Base-by-base conservation (phyloP, 1,140 invertebrate species). In the Brachionus rotundiformis region DNA sequence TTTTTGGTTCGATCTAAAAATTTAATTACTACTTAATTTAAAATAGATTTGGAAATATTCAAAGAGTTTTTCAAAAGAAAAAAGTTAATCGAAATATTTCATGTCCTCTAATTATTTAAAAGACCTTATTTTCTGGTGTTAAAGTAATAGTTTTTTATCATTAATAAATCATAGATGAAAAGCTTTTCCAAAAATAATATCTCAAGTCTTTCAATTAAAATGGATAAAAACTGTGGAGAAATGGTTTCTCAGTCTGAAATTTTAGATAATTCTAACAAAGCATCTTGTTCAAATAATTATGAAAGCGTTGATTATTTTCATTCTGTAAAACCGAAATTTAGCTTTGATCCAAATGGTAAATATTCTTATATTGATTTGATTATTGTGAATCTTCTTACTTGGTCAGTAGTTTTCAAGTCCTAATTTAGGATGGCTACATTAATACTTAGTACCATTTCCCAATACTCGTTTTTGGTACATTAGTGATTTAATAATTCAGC, bases 21-120 rank as follows among this genome's bases (percentile, higher is more conserved):
- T 68, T 68, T 68, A 68, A 68, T 68, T 68, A 68, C 63, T 33
- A 68, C 29, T 68, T 68, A 36, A 36, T 68, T 33, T 68, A 68
- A 68, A 68, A 68, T 36, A 63, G 61, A 63, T 63, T 63, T 63
- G 19, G 19, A 59, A 29, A 63, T 13, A 68, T 68, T 68, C 63
- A 68, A 68, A 29, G 63, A 25, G n/a, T 54, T 54, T 54, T 54
- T 54, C 3, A 19, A 54, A 19, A 54, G 3, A 39, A 7, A 19
- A 54, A 54, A 54, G 47, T 19, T 54, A 54, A 54, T 54, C 47
- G n/a, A 54, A 54, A 54, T 19, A 16, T 54, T 19, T 16, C 47
- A 16, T 54, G 47, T 54, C 47, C n/a, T 19, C 16, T 54, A 54
- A 54, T 54, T 19, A 54, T 54, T 54, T 19, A 54, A 54, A 16